Evolutionary conservation across 1,140 invertebrate species (phyloP), one percentile per base, ranked within the genome.

Genomic region (Pseudomyrmex sp.): DNA sequence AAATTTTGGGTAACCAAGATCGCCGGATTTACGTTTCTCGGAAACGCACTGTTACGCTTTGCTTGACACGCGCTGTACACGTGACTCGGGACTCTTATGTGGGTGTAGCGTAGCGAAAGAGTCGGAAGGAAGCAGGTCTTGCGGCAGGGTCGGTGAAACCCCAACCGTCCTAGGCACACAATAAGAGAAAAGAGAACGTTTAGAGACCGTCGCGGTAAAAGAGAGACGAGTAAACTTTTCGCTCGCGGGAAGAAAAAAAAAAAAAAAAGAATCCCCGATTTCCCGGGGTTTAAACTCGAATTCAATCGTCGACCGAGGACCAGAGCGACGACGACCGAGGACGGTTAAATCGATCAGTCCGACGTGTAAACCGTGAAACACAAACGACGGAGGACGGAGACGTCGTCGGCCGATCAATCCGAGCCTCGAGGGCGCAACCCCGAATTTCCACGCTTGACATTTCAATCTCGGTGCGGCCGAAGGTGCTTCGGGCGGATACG

Each of bases 131-230:
- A 93, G 93, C 93, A 89, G 91, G 92, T 90, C 90, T 90, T 88
- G 92, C 35, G 92, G 93, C 93, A 86, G 72, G 91, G 91, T 92
- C 88, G 92, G 89, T 93, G 92, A 94, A 94, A 94, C 91, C 92
- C 92, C 92, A 91, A 93, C 93, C 93, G 93, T 91, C 89, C 68
- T 72, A 62, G 58, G 88, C 62, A 84, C 61, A 58, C 50, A 75
- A 75, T 20, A 48, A 52, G 75, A 44, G 26, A 59, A 8, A n/a
- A 18, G 1, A 50, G 58, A 58, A 58, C n/a, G 44, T 35, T 48
- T 35, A 5, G 5, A 13, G 46, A 77, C 72, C 23, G n/a, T 18
- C 50, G 20, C 50, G 18, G 26, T 48, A 79, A 18, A n/a, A 56
- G 12, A 44, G n/a, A 59, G 46, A 52, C 63, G 62, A 23, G 18